These are phyloP conservation scores for Morpho helenor DNA, from an alignment of 2,888 invertebrate species.

Conservation along the genomic window DNA sequence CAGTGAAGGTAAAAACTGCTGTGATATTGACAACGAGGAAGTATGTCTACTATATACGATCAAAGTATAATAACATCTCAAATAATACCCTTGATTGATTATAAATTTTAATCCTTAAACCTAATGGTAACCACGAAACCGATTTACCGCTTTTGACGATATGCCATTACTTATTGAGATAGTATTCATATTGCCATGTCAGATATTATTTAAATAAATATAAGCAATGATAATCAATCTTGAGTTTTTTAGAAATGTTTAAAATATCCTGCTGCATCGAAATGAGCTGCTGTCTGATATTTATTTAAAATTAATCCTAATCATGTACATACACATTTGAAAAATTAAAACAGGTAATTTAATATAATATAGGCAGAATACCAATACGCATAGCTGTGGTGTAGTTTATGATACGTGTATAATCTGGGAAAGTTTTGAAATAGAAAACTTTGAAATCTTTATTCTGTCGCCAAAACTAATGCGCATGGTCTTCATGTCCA, in stretches of 20 bases:
- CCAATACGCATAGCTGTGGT: conserved; percentile 11
- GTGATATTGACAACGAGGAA: conserved; percentile 71
- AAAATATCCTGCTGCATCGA: conserved; percentile 15
- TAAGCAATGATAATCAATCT: conserved; percentile 13
- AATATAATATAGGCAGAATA: conserved; percentile 13
- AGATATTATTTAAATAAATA: conserved; percentile 20
- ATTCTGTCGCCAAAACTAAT: conserved; percentile 12
- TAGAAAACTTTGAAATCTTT: neutral
- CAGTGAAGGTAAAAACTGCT: conserved; percentile 65
- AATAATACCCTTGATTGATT: conserved; percentile 56
- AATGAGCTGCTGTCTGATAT: conserved; percentile 9
- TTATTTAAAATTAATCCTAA: conserved; percentile 6
- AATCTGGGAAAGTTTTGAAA: no score
- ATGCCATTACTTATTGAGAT: conserved; percentile 17
- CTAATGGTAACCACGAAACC: conserved; percentile 69
- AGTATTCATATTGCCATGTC: conserved; percentile 22
- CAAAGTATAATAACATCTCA: conserved; percentile 42
- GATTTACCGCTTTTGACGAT: conserved; percentile 31
- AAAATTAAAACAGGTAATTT: conserved; percentile 16
- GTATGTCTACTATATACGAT: conserved; percentile 40
- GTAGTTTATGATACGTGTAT: no score
- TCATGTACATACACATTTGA: conserved; percentile 14
- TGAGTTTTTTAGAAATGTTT: conserved; percentile 18
- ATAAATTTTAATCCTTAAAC: conserved; percentile 56
- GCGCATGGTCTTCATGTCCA: conserved; percentile 17